Evolutionary conservation across 92 coral and sea anemone genomes (phyloP).

Genomic region (Phenganax stokvisi): DNA sequence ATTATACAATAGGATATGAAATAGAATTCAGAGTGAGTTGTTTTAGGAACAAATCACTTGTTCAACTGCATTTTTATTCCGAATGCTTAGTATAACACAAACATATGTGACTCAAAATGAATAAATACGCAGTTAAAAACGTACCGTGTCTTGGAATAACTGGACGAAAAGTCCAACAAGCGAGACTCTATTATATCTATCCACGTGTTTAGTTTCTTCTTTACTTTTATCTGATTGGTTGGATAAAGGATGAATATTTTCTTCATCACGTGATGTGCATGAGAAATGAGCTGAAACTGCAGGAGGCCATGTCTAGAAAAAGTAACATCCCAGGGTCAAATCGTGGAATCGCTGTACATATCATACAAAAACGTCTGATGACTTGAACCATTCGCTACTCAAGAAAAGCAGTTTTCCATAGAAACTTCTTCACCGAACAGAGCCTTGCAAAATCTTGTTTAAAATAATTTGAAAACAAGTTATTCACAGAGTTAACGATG

Average conservation of each 20-base stretch:
- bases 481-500: too few relatives aligned
- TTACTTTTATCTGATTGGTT: background rate
- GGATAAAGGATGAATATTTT: background rate
- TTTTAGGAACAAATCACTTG: background rate
- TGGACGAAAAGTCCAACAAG: conserved; percentile 23
- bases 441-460: background rate
- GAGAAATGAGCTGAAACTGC: conserved; percentile 26
- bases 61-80: background rate
- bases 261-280: background rate
- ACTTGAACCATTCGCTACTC: too few relatives aligned
- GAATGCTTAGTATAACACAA: too few relatives aligned
- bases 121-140: background rate
- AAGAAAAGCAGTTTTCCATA: too few relatives aligned
- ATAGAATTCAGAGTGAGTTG: background rate
- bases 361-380: too few relatives aligned
- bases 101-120: background rate
- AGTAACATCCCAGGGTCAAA: background rate
- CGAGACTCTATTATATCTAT: background rate
- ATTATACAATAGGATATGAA: background rate
- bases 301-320: conserved; percentile 35
- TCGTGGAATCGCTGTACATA: too few relatives aligned
- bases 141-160: conserved; percentile 27
- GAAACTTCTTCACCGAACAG: background rate
- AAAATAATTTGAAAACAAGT: too few relatives aligned
- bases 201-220: background rate